Conservation (phyloP, 2,113 vertebrate genomes). For the Hyperopisus bebe region DNA sequence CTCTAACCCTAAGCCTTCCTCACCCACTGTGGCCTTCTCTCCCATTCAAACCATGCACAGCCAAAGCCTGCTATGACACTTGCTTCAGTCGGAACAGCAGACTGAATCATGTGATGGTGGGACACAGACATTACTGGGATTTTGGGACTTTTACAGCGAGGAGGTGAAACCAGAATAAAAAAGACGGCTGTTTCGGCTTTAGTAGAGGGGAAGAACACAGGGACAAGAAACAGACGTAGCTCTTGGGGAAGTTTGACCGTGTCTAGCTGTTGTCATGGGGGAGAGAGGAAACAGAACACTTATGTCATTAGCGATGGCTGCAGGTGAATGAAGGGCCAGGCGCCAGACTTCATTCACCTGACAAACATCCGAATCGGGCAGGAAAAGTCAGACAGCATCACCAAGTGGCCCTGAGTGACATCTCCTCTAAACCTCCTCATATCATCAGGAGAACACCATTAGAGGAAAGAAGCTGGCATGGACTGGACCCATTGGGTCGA, state of each 20-base stretch:
- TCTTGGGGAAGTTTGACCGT: not conserved
- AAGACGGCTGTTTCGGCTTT: not conserved
- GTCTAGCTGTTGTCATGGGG: not conserved
- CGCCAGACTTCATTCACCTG: not conserved
- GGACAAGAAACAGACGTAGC: not conserved
- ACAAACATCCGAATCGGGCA: not conserved
- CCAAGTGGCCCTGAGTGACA: constrained; percentile 29
- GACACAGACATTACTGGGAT: not conserved
- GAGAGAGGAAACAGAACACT: not conserved
- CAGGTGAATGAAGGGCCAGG: not conserved
- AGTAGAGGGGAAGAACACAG: not conserved
- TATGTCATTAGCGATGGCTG: not conserved
- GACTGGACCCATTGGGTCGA: not conserved
- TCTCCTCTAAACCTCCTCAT: constrained; percentile 27
- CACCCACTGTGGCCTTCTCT: constrained; percentile 20
- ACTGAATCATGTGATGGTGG: not conserved
- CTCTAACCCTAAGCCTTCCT: constrained; percentile 7
- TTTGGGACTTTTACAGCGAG: not conserved
- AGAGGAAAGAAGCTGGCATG: not conserved
- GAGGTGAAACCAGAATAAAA: not conserved
- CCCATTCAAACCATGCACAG: not conserved
- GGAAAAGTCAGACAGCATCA: constrained; percentile 26
- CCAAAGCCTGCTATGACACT: not conserved
- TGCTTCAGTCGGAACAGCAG: not conserved
- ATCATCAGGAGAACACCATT: constrained; percentile 19